Percentiles rank a stretch among this genome's conserved stretches.
phyloP scores from a whole-genome alignment of 2,888 invertebrate species.

The Brachyptera putata region DNA sequence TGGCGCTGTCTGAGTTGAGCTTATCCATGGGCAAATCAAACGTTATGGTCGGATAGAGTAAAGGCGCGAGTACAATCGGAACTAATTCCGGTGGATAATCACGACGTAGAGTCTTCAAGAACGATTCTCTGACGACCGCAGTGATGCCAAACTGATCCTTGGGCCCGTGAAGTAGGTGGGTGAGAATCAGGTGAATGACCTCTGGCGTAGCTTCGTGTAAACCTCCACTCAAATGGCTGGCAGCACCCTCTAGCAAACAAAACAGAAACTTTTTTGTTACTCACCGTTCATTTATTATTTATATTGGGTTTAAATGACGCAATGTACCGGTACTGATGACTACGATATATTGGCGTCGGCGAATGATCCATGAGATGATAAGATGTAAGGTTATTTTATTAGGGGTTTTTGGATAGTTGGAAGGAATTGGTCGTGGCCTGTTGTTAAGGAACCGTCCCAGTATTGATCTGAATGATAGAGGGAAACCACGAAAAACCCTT shows the following conservation, averaged over 20 bases:
- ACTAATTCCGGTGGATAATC: slow-evolving; percentile 87
- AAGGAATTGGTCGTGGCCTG: too few species aligned
- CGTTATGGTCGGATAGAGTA: slow-evolving; percentile 66
- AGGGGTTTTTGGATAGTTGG: too few species aligned
- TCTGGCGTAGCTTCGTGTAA: slow-evolving; percentile 89
- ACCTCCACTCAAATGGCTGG: slow-evolving; percentile 70
- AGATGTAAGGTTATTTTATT: too few species aligned
- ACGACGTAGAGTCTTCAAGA: slow-evolving; percentile 73
- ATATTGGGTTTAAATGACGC: too few species aligned
- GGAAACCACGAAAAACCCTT: too few species aligned
- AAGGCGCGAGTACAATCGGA: slow-evolving; percentile 83
- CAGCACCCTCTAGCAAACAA: slow-evolving; percentile 54
- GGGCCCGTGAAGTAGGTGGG: slow-evolving; percentile 48
- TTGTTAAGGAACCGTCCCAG: too few species aligned
- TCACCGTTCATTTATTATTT: too few species aligned
- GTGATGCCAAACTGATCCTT: slow-evolving; percentile 45
- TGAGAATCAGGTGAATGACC: slow-evolving; percentile 77
- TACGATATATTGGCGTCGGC: too few species aligned
- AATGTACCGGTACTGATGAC: too few species aligned
- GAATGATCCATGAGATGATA: too few species aligned
- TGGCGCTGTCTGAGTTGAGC: slow-evolving; percentile 42
- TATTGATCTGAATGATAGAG: too few species aligned
- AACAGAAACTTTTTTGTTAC: too few species aligned
- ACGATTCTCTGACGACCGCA: slow-evolving; percentile 52
- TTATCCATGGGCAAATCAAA: slow-evolving; percentile 47